phyloP scores from a whole-genome alignment of 2,888 invertebrate genomes.

The Heliconius aoede region DNA sequence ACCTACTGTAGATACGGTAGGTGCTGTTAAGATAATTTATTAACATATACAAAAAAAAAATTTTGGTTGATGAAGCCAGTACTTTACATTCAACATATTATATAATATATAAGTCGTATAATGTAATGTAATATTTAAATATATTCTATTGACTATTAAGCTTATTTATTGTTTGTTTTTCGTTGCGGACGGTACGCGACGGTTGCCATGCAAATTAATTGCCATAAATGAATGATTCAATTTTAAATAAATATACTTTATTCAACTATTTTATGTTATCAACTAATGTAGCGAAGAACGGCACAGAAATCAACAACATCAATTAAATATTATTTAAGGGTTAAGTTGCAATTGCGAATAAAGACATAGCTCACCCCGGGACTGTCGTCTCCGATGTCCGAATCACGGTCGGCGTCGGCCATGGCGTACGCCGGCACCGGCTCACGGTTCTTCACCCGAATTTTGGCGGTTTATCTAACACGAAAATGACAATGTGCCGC shows the following conservation, averaged over 20 bases:
- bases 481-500: conserved; percentile 65
- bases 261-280: background rate
- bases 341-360: background rate
- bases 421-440: conserved; percentile 93
- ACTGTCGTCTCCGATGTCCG: conserved; percentile 89
- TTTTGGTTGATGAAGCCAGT: background rate
- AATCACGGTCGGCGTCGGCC: conserved; percentile 87
- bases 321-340: background rate
- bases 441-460: conserved; percentile 94
- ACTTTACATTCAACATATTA: background rate
- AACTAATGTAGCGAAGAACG: background rate
- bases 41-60: background rate
- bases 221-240: background rate
- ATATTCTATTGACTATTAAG: background rate
- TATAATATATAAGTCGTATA: background rate
- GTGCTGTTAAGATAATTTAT: background rate
- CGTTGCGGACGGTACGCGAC: conserved; percentile 33
- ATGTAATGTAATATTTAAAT: background rate
- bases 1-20: background rate
- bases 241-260: background rate
- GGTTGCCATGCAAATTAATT: conserved; percentile 32
- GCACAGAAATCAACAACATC: background rate
- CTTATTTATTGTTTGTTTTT: conserved; percentile 19
- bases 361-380: conserved; percentile 86
- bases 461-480: conserved; percentile 85